Base-by-base conservation (phyloP, 2,888 invertebrate genomes). In the Acleris holmiana region DNA sequence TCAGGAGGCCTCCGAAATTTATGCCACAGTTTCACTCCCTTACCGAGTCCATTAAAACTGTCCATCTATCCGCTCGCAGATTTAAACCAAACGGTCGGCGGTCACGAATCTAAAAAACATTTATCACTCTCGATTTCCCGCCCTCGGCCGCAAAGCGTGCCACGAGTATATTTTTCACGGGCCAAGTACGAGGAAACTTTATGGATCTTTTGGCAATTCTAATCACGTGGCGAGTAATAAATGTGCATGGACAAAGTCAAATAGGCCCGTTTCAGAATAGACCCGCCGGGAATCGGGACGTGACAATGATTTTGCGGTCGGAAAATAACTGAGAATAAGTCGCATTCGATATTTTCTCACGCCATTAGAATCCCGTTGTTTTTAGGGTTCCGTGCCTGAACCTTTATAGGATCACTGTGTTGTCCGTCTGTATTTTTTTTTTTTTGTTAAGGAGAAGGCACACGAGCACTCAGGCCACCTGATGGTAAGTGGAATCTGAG, bases 11-110 rank as follows among this genome's bases (percentile, higher is more conserved):
- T 67, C 73, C 74, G 73, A 80, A 87, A 88, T 86, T 80, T 86
- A 87, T 86, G 78, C 78, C 79, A 79, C 83, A 79, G 79, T 84
- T 80, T 79, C 79, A 77, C 74, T 84, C 85, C 85, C 83, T 88
- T 85, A 80, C 82, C 73, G 72, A 78, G 80, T 74, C 86, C 86
- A 89, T 89, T 90, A 87, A 88, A 87, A 85, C 80, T 82, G 87
- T 82, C 83, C 83, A 82, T 85, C 83, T 83, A 81, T 84, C 83
- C 85, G 83, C 84, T 88, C 72, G 80, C 78, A 85, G 86, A 85
- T 85, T 89, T 85, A 86, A 86, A 79, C 83, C 82, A 80, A 86
- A 86, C 78, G 82, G 79, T 79, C 72, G 73, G 73, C 77, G 76
- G 81, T 85, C 86, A 84, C 84, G 80, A 84, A 79, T 84, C 79